Percentiles rank a stretch among this genome's conserved stretches.
Conservation (phyloP, 2,113 vertebrate genomes). For the Aspiorhynchus laticeps region DNA sequence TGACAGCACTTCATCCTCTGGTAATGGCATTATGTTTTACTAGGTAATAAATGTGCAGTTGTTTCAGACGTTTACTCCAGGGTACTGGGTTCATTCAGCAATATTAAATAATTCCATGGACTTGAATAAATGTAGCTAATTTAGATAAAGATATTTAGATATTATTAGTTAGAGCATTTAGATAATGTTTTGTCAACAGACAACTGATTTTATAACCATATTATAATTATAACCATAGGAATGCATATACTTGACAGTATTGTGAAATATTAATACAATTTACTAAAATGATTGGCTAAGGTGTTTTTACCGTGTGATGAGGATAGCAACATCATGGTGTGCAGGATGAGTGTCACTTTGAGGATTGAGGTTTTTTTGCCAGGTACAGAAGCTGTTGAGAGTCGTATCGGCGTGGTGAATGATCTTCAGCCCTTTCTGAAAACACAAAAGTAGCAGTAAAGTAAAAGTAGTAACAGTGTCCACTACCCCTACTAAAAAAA, state of each 20-base stretch:
- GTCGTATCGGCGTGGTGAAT: slow-evolving; percentile 94
- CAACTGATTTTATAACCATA: too few relatives aligned
- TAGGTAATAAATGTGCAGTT: background rate
- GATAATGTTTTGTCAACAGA: background rate
- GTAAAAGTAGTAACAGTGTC: background rate
- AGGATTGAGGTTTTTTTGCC: slow-evolving; percentile 96
- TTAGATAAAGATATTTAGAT: background rate
- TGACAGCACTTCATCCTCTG: background rate
- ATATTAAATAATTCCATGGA: background rate
- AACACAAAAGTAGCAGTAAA: slow-evolving; percentile 3
- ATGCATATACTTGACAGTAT: too few relatives aligned
- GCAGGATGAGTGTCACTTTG: slow-evolving; percentile 92
- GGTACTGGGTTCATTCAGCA: background rate
- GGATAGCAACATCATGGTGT: slow-evolving; percentile 93
- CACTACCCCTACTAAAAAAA: background rate
- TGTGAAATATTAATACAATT: background rate
- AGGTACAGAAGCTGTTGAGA: slow-evolving; percentile 93
- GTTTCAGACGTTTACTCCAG: background rate
- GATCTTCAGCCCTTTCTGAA: slow-evolving; percentile 90
- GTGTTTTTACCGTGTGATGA: slow-evolving; percentile 85
- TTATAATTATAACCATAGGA: too few relatives aligned
- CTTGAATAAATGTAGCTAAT: background rate
- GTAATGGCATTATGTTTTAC: background rate
- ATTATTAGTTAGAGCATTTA: background rate
- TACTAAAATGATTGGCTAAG: too few relatives aligned